phyloP scores from a whole-genome alignment of 2,113 vertebrate species.

The Hemichromis elongatus region DNA sequence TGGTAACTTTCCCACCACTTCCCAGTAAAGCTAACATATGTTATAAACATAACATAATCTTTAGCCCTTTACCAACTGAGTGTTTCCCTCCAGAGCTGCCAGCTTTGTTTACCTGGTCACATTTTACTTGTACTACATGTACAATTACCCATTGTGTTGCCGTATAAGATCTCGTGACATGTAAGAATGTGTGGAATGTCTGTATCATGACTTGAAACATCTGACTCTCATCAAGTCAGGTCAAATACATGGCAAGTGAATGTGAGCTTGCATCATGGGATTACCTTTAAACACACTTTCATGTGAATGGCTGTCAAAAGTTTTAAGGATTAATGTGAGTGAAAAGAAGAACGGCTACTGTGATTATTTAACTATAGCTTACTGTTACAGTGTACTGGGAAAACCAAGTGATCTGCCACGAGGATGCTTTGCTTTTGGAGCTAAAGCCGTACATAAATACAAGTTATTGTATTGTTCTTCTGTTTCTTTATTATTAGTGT shows the following conservation, averaged over 20 bases:
- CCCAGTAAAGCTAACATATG: not conserved
- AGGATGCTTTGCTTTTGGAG: not conserved
- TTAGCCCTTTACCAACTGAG: not conserved
- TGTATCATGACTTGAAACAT: constrained; percentile 33
- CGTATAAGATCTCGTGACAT: not conserved
- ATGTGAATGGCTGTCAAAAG: not conserved
- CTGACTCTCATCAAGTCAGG: constrained; percentile 16
- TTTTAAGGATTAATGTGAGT: not conserved
- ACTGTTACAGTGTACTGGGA: not conserved
- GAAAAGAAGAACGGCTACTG: not conserved
- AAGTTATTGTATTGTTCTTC: no score
- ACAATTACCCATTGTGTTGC: not conserved
- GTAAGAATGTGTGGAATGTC: constrained; percentile 54
- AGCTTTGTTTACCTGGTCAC: not conserved
- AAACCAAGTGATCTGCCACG: not conserved
- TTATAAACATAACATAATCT: not conserved
- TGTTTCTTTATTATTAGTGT: no score
- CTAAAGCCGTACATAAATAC: no score
- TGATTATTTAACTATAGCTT: not conserved
- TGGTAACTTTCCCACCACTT: not conserved
- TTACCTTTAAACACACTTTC: not conserved
- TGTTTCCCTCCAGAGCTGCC: not conserved
- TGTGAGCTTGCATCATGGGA: not conserved
- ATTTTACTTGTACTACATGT: not conserved
- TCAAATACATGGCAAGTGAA: not conserved